Evolutionary conservation across 2,113 vertebrate genomes (phyloP).

Genomic region (Muntiacus muntjak): DNA sequence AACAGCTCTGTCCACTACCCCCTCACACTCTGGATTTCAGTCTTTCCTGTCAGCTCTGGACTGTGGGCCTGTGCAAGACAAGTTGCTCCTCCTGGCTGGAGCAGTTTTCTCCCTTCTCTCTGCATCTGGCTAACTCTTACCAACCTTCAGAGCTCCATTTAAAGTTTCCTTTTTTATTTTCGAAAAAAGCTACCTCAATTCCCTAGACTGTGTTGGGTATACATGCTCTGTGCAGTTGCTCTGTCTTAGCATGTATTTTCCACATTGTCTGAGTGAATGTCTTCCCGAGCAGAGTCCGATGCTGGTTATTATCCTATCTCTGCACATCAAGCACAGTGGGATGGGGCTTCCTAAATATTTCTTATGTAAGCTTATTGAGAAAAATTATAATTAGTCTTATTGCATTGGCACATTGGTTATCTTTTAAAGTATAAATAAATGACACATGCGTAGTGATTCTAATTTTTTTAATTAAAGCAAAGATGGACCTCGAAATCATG

Average conservation of each 20-base stretch:
- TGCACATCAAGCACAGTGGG: not conserved
- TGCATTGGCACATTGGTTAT: not conserved
- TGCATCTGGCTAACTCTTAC: not conserved
- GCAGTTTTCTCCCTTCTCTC: not conserved
- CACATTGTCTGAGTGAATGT: not conserved
- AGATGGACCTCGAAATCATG: conserved; percentile 68
- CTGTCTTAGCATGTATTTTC: not conserved
- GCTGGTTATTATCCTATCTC: not conserved
- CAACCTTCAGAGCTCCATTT: not conserved
- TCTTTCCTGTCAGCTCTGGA: not conserved
- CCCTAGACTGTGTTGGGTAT: not conserved
- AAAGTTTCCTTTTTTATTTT: not conserved
- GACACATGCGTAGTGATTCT: not conserved
- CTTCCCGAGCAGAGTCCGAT: not conserved
- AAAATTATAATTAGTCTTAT: not conserved
- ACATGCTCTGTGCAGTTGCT: not conserved
- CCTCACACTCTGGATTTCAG: not conserved
- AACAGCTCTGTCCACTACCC: not conserved
- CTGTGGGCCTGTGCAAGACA: not conserved
- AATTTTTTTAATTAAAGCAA: conserved; percentile 59
- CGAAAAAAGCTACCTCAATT: not conserved
- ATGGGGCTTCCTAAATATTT: not conserved
- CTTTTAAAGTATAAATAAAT: not conserved
- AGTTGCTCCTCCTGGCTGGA: not conserved
- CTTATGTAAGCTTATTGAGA: not conserved